Evolutionary conservation across 35 echinoderm and acorn worm species (phyloP).

Genomic region (Apostichopus parvimensis): DNA sequence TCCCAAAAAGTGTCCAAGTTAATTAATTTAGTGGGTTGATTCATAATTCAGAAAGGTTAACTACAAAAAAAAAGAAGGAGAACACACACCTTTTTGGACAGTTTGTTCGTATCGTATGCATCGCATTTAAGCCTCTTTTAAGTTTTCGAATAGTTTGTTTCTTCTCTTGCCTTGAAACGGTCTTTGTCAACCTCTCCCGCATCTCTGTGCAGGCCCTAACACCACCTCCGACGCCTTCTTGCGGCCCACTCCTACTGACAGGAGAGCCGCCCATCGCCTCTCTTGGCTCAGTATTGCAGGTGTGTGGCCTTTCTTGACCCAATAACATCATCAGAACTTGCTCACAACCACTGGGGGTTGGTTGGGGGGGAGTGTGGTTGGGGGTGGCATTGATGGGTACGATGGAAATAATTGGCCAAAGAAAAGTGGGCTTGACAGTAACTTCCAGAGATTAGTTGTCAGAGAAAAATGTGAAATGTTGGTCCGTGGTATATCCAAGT

Average conservation of each 20-base stretch:
- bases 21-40: no score
- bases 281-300: slow-evolving; percentile 44
- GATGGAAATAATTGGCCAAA: not conserved
- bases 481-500: no score
- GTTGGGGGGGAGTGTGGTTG: not conserved
- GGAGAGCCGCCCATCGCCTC: slow-evolving; percentile 44
- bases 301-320: slow-evolving; percentile 16
- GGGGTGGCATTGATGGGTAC: not conserved
- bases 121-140: no score
- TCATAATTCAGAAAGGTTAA: no score
- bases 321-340: not conserved
- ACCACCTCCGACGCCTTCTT: slow-evolving; percentile 9
- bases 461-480: no score
- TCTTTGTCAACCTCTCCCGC: not conserved
- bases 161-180: not conserved
- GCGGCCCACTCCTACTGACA: slow-evolving; percentile 16
- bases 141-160: not conserved
- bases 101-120: no score
- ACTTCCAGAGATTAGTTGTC: no score
- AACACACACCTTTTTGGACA: no score
- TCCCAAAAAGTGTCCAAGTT: no score
- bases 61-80: no score
- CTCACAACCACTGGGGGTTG: not conserved
- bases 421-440: not conserved
- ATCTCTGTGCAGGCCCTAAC: slow-evolving; percentile 50